These are phyloP conservation scores for Lepidurus couesii DNA, from an alignment of 1,140 invertebrate species.

Conservation along the genomic window DNA sequence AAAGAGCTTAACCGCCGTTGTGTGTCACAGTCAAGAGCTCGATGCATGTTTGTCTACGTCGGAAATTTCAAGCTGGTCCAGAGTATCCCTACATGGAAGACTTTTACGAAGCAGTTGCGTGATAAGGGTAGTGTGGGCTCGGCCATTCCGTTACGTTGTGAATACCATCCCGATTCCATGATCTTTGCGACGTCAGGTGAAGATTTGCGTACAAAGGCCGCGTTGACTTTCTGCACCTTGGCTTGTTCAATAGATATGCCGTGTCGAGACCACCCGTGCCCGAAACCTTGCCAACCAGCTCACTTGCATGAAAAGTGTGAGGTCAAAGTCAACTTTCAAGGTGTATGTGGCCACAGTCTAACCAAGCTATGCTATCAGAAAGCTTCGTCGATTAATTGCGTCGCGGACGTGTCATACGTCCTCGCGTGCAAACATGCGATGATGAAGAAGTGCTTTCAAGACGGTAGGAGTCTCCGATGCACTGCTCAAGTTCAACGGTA, in stretches of 20 bases:
- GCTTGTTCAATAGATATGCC: conserved; percentile 39
- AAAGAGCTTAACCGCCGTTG: conserved; percentile 37
- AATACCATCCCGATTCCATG: conserved; percentile 45
- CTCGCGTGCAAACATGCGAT: neutral
- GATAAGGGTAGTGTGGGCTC: conserved; percentile 31
- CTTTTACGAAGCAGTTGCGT: neutral
- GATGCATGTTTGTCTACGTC: conserved; percentile 35
- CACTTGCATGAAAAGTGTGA: conserved; percentile 26
- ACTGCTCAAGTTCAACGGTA: neutral
- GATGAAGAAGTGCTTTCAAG: conserved; percentile 4
- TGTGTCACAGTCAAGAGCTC: conserved; percentile 38
- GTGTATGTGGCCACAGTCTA: neutral
- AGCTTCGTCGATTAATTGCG: neutral
- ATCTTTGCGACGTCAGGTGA: conserved; percentile 37
- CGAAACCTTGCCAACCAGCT: conserved; percentile 19
- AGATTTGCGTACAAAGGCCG: conserved; percentile 42
- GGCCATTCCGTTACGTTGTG: conserved; percentile 43
- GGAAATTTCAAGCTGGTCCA: conserved; percentile 36
- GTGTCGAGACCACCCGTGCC: conserved; percentile 15
- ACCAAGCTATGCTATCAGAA: conserved; percentile 22
- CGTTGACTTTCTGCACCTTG: conserved; percentile 41
- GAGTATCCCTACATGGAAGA: neutral
- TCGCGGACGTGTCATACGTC: neutral
- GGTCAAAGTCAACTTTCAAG: conserved; percentile 11
- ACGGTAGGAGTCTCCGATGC: neutral